A percentile compares a stretch with the other conserved stretches of the same genome.
These are phyloP conservation scores for Drosophila rufa DNA, from an alignment of 1,140 invertebrate genomes.

Conservation along the genomic window DNA sequence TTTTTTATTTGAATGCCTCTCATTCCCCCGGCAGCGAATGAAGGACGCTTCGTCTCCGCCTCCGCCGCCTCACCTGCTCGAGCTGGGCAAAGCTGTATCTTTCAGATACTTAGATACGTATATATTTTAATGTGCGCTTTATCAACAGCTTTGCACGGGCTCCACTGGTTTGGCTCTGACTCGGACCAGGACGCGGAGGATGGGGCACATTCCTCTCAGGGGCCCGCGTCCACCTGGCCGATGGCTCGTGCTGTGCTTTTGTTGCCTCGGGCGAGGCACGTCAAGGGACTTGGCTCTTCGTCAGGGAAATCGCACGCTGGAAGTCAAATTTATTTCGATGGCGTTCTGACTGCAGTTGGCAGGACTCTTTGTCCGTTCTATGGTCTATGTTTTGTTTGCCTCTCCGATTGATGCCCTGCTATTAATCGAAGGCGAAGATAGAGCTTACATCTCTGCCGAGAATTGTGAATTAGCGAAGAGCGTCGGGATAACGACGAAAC, in stretches of 20 bases:
- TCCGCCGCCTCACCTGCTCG: conserved; percentile 30
- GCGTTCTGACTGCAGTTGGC: conserved; percentile 47
- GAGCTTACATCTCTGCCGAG: neutral
- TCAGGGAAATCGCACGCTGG: conserved; percentile 40
- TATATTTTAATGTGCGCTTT: conserved; percentile 82
- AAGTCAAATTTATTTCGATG: conserved; percentile 64
- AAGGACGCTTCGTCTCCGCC: conserved; percentile 28
- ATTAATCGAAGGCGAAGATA: neutral
- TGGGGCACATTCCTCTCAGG: neutral
- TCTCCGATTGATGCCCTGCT: conserved; percentile 1
- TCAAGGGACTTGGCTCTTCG: conserved; percentile 53
- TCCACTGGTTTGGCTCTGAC: conserved; percentile 58
- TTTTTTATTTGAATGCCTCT: conserved; percentile 77
- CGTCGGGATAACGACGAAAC: neutral
- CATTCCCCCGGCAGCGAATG: conserved; percentile 10
- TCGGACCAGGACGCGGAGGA: conserved; percentile 23
- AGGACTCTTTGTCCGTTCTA: conserved; percentile 24
- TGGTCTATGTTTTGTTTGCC: conserved; percentile 14
- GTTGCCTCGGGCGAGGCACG: conserved; percentile 46
- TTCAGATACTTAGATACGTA: conserved; percentile 77
- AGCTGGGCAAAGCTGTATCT: conserved; percentile 48
- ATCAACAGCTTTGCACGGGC: conserved; percentile 72
- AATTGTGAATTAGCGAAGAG: neutral
- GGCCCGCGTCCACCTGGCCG: neutral
- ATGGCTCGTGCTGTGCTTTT: conserved; percentile 57